A percentile compares a stretch with the other conserved stretches of the same genome.
Evolutionary conservation across 2,113 vertebrate genomes (phyloP).

Genomic region (Catharus bicknelli): DNA sequence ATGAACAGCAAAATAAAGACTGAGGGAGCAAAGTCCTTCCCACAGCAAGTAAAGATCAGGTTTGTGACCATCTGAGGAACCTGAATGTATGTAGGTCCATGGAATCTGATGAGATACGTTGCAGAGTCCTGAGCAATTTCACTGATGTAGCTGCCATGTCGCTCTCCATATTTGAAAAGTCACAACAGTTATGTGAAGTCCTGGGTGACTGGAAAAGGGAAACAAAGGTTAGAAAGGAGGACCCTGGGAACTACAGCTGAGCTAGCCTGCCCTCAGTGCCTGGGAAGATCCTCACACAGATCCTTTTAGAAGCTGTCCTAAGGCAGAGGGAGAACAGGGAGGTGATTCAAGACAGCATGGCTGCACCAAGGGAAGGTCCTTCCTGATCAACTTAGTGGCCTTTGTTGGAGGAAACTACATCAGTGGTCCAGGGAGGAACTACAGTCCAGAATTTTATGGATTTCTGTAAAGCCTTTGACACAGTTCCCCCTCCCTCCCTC

Average conservation of each 20-base stretch:
- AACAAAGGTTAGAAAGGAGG: not conserved
- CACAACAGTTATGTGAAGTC: not conserved
- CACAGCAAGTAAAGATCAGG: not conserved
- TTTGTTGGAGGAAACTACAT: not conserved
- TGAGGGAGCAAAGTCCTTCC: no score
- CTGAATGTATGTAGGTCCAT: not conserved
- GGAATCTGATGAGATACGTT: not conserved
- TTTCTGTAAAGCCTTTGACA: not conserved
- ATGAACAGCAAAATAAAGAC: not conserved
- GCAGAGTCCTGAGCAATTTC: not conserved
- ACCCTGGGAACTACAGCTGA: accelerated
- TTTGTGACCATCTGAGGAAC: not conserved
- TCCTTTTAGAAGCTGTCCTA: not conserved
- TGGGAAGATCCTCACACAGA: not conserved
- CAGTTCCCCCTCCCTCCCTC: no score
- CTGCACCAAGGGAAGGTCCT: not conserved
- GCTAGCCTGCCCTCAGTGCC: not conserved
- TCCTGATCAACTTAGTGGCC: not conserved
- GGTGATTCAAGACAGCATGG: not conserved
- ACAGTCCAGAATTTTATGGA: not conserved
- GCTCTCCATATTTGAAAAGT: not conserved
- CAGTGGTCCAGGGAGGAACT: not conserved
- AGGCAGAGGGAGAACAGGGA: not conserved
- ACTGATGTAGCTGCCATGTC: not conserved
- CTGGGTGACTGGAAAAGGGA: not conserved